These are phyloP conservation scores for Cryptocephalus moraei DNA, from an alignment of 2,888 invertebrate species.

Conservation along the genomic window DNA sequence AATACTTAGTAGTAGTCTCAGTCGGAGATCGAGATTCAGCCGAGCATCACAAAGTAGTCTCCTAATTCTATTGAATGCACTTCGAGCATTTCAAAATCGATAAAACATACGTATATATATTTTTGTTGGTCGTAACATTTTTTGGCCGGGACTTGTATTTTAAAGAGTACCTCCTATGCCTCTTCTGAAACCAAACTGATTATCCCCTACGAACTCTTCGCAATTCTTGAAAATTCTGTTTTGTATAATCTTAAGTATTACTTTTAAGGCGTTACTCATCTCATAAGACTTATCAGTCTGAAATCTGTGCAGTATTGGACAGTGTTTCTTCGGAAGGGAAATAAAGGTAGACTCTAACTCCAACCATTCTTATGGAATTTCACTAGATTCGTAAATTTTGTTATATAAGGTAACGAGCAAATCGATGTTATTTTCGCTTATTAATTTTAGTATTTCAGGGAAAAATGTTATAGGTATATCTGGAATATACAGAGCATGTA, in stretches of 20 bases:
- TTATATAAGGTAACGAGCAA: not conserved
- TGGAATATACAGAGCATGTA: no score
- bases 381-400: no score
- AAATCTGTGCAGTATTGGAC: not conserved
- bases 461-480: no score
- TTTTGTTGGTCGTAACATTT: not conserved
- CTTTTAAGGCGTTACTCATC: not conserved
- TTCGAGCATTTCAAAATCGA: not conserved
- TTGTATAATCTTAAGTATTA: not conserved
- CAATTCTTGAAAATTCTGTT: no score
- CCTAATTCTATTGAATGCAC: no score
- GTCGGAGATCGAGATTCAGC: not conserved
- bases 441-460: no score
- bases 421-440: not conserved
- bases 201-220: no score
- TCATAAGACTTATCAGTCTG: no score
- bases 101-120: not conserved
- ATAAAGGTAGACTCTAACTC: not conserved
- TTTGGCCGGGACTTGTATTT: not conserved
- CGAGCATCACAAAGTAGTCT: no score
- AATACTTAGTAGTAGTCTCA: not conserved
- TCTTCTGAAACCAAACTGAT: not conserved
- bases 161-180: not conserved
- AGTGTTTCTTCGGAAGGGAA: not conserved
- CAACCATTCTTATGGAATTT: no score